A percentile compares a stretch with the other conserved stretches of the same genome.
Conservation (phyloP, 2,113 vertebrate species). For the Cairina moschata region DNA sequence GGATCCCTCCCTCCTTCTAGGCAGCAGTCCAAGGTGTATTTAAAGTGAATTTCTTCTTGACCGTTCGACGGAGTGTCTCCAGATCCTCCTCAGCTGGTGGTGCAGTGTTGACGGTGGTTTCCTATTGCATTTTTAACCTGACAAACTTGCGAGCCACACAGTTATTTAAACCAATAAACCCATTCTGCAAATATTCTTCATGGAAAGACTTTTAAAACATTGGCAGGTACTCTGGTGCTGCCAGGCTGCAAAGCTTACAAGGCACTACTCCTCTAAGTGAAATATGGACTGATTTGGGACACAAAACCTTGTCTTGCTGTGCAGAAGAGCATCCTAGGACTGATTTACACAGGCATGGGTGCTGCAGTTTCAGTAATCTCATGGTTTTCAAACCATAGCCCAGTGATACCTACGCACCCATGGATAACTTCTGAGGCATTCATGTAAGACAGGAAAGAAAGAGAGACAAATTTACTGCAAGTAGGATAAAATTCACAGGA, state of each 20-base stretch:
- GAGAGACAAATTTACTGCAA: not conserved
- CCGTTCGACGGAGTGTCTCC: slow-evolving; percentile 15
- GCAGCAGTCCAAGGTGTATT: slow-evolving; percentile 22
- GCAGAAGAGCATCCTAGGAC: not conserved
- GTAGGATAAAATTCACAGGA: not conserved
- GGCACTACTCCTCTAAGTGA: not conserved
- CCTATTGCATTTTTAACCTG: slow-evolving; percentile 46
- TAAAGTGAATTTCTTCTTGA: slow-evolving; percentile 39
- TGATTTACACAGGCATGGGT: not conserved
- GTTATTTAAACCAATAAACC: slow-evolving; percentile 30
- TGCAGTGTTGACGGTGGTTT: slow-evolving; percentile 56
- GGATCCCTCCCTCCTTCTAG: slow-evolving; percentile 41
- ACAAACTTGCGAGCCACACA: not conserved
- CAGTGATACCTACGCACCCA: not conserved
- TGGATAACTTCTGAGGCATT: not conserved
- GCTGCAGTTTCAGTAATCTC: not conserved
- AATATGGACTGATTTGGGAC: not conserved
- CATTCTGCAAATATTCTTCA: not conserved
- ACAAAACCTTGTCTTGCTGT: not conserved
- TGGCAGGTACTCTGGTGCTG: not conserved
- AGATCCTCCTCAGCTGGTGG: slow-evolving; percentile 26
- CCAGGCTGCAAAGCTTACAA: not conserved
- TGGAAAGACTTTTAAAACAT: not conserved
- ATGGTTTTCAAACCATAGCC: not conserved
- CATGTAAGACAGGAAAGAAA: not conserved